A percentile compares a stretch with the other conserved stretches of the same genome.
phyloP scores from a whole-genome alignment of 2,113 vertebrate species.

The Paralichthys olivaceus region DNA sequence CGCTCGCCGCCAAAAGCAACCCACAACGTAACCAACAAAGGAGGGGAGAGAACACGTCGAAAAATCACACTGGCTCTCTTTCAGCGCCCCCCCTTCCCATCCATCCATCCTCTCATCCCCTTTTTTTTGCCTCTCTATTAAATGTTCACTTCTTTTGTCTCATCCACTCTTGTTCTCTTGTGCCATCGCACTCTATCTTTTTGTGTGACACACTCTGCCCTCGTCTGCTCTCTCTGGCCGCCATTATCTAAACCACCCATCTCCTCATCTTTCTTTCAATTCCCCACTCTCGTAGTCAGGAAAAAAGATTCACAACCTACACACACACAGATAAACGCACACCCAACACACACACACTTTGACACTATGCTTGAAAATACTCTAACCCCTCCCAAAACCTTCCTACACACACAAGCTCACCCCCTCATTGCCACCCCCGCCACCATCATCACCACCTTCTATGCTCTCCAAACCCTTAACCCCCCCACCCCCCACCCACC shows the following conservation, averaged over 20 bases:
- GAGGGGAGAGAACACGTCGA: constrained; percentile 58
- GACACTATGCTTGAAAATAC: constrained; percentile 38
- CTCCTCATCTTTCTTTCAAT: constrained; percentile 61
- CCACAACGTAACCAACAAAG: constrained; percentile 72
- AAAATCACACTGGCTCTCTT: constrained; percentile 77
- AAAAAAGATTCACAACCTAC: constrained; percentile 46
- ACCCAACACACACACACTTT: constrained; percentile 12
- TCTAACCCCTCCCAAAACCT: constrained; percentile 56
- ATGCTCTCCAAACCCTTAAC: constrained; percentile 46
- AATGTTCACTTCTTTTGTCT: constrained; percentile 71
- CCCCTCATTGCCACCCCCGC: background rate
- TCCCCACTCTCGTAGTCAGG: constrained; percentile 36
- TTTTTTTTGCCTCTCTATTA: constrained; percentile 55
- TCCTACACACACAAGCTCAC: constrained; percentile 18
- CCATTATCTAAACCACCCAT: constrained; percentile 69
- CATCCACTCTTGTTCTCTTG: constrained; percentile 52
- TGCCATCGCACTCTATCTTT: constrained; percentile 59
- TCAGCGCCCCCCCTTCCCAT: constrained; percentile 49
- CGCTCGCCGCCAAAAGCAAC: constrained; percentile 67
- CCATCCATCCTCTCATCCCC: constrained; percentile 55
- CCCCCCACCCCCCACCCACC: background rate
- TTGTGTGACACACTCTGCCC: constrained; percentile 50
- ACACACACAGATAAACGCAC: constrained; percentile 10
- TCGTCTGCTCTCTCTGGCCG: constrained; percentile 26
- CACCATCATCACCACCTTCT: constrained; percentile 41